A percentile compares a stretch with the other conserved stretches of the same genome.
Conservation (phyloP, 2,797 vertebrate genomes). For the Cryptoprocta ferox region DNA sequence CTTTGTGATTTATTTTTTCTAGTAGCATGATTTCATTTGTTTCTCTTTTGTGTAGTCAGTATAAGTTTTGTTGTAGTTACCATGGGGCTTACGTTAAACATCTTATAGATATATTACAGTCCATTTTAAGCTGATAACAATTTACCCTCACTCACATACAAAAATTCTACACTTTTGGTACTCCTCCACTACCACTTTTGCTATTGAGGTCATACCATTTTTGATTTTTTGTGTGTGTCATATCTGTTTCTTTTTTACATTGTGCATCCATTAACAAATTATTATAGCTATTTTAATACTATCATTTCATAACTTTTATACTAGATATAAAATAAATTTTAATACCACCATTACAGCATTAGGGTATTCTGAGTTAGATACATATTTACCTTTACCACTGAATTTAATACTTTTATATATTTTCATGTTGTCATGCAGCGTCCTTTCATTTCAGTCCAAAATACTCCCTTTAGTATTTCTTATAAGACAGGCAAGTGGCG, state of each 20-base stretch:
- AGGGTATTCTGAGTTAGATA: neutral
- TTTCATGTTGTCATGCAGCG: too few species aligned
- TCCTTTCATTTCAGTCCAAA: neutral
- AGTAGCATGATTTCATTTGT: neutral
- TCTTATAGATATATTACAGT: neutral
- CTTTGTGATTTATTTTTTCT: neutral
- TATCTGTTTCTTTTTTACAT: neutral
- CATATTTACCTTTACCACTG: neutral
- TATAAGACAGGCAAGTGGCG: neutral
- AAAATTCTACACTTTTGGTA: neutral
- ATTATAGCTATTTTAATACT: neutral
- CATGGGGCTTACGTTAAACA: neutral
- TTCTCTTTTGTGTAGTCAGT: neutral
- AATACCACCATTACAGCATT: neutral
- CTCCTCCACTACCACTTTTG: neutral
- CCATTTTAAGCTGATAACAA: neutral
- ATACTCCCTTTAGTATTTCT: neutral
- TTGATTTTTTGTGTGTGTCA: too few species aligned
- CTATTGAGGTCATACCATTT: neutral
- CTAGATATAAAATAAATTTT: neutral
- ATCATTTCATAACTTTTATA: neutral
- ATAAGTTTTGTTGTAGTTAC: neutral
- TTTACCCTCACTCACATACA: neutral
- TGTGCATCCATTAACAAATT: neutral
- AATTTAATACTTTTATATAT: neutral